A percentile compares a stretch with the other conserved stretches of the same genome.
Conservation (phyloP, 2,888 invertebrate species). For the Lasioglossum figueresi region DNA sequence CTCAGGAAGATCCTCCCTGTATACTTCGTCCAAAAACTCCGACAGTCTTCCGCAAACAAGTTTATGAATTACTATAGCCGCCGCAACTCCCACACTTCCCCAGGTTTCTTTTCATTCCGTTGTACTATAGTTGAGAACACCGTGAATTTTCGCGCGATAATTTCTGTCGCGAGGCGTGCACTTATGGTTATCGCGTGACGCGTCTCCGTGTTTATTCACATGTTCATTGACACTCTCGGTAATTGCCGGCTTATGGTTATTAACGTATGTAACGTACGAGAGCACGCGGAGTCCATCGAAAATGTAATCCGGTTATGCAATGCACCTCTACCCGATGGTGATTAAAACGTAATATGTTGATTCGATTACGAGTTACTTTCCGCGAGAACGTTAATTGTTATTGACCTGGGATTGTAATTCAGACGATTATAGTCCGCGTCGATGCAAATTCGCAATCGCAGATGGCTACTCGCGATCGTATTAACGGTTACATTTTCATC, state of each 20-base stretch:
- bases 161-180: neutral
- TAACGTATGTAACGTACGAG: neutral
- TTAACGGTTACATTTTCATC: neutral
- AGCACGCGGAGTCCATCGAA: neutral
- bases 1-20: neutral
- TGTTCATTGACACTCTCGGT: neutral
- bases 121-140: neutral
- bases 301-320: constrained; percentile 1
- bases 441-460: neutral
- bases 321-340: neutral
- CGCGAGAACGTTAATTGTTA: neutral
- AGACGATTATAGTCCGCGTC: neutral
- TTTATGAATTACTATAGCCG: neutral
- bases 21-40: neutral
- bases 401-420: neutral
- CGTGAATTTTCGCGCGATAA: neutral
- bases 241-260: neutral
- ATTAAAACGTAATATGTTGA: constrained; percentile 10
- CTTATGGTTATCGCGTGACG: neutral
- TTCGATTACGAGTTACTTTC: constrained; percentile 7
- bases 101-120: neutral
- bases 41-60: neutral
- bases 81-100: neutral
- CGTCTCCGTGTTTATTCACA: neutral
- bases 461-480: neutral